Base-by-base conservation (phyloP, 2,113 vertebrate species). In the Eretmochelys imbricata region DNA sequence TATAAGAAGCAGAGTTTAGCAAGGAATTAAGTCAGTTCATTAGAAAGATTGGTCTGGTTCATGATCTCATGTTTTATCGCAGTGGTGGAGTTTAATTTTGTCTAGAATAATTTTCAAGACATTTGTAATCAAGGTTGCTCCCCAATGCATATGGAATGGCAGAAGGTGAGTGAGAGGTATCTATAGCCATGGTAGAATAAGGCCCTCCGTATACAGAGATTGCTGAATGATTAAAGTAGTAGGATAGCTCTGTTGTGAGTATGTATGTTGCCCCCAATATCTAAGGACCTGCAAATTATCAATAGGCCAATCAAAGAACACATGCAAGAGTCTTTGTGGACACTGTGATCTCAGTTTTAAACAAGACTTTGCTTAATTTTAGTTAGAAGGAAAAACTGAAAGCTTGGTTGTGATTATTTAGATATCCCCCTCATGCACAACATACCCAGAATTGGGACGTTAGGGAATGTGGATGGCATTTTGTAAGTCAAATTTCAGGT, bases 31-130 rank as follows among this genome's bases (percentile, higher is more conserved):
- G 62, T 59, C 85, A 85, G 38, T 84, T 91, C 83, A 42, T 87
- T 93, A 89, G 57, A 82, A 82, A 53, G 89, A 82, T 82, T 94
- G 90, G 88, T 90, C 91, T 94, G 84, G 55, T 89, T 93, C 86
- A 93, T 89, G 79, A 76, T 88, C 84, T 87, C 1, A 5, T 87
- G 35, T 92, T 92, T 85, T 85, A 82, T 84, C 83, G 59, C 59
- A 89, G 76, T 49, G 75, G 79, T 90, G 49, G 53, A 65, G 85
- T 85, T 92, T 87, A 75, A 88, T 92, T 94, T 82, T 62, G 90
- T 91, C 91, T 86, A 54, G 57, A 69, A 76, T 91, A 53, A 87
- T 95, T 93, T 89, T 95, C 76, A 80, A 80, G 89, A 12, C 48
- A 10, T 57, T 89, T 84, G 78, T 48, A 46, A n/a, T 48, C 49